These are phyloP conservation scores for Aleadryas rufinucha DNA, from an alignment of 2,113 vertebrate genomes.

Conservation along the genomic window DNA sequence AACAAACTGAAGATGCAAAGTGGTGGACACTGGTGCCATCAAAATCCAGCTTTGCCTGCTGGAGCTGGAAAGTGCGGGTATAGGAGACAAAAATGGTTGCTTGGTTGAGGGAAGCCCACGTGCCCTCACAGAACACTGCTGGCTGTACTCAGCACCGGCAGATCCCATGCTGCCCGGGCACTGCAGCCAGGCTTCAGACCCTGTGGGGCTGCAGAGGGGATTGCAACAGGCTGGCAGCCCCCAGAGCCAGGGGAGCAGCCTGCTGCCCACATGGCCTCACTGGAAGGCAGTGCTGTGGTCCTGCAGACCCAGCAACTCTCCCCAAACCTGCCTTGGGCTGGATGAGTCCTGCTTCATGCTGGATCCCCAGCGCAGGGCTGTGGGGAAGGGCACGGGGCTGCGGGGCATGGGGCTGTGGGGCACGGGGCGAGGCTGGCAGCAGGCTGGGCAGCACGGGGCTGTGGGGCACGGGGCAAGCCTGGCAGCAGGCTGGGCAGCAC, in stretches of 20 bases:
- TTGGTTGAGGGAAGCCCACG: accelerated
- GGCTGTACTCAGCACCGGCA: not conserved
- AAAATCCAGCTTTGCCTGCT: not conserved
- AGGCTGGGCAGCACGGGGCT: not conserved
- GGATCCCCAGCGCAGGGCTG: not conserved
- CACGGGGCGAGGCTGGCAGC: not conserved
- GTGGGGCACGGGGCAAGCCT: not conserved
- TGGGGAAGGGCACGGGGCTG: not conserved
- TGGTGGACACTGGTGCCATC: accelerated
- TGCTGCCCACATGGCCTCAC: accelerated
- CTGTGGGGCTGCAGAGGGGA: not conserved
- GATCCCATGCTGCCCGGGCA: not conserved
- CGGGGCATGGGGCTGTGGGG: not conserved
- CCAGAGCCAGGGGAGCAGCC: not conserved
- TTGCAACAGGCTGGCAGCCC: not conserved
- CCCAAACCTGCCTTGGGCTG: not conserved
- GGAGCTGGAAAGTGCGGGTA: not conserved
- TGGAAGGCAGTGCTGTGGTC: accelerated
- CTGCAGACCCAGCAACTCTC: not conserved
- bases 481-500: not conserved
- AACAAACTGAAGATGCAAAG: not conserved
- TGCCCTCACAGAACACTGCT: not conserved
- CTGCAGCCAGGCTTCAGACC: not conserved
- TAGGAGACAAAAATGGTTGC: not conserved
- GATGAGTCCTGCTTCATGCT: accelerated